Conservation (phyloP, 2,797 vertebrate species). For the Ceryle rudis region DNA sequence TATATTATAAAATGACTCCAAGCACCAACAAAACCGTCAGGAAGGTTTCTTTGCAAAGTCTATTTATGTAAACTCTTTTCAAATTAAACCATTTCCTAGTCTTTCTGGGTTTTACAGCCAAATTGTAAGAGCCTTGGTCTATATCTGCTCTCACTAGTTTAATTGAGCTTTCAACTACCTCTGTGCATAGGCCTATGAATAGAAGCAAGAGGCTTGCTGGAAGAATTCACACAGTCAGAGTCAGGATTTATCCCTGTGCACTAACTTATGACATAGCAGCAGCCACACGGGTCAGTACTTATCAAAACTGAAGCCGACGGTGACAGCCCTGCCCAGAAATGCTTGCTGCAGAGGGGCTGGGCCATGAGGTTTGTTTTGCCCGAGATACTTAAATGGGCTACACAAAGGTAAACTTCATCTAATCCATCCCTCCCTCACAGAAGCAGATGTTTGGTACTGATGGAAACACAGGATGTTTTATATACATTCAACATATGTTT, state of each 20-base stretch:
- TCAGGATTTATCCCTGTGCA: background rate
- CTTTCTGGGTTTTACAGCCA: background rate
- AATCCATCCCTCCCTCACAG: background rate
- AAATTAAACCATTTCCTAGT: background rate
- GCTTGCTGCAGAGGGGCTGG: background rate
- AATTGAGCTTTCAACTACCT: background rate
- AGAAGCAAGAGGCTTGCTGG: background rate
- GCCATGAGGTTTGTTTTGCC: background rate
- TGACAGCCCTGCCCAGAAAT: background rate
- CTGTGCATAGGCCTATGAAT: background rate
- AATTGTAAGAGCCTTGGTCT: background rate
- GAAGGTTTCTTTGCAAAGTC: background rate
- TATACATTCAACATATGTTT: background rate
- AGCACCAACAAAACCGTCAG: background rate
- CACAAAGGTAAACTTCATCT: background rate
- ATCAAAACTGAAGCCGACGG: background rate
- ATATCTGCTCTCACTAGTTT: background rate
- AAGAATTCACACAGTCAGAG: background rate
- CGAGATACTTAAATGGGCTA: background rate
- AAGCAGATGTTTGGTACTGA: background rate
- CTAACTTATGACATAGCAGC: background rate
- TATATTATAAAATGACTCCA: background rate
- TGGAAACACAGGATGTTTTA: background rate
- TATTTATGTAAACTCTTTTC: background rate
- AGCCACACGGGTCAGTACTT: background rate